phyloP scores from a whole-genome alignment of 2,888 invertebrate genomes.

The Campoplex capitator region DNA sequence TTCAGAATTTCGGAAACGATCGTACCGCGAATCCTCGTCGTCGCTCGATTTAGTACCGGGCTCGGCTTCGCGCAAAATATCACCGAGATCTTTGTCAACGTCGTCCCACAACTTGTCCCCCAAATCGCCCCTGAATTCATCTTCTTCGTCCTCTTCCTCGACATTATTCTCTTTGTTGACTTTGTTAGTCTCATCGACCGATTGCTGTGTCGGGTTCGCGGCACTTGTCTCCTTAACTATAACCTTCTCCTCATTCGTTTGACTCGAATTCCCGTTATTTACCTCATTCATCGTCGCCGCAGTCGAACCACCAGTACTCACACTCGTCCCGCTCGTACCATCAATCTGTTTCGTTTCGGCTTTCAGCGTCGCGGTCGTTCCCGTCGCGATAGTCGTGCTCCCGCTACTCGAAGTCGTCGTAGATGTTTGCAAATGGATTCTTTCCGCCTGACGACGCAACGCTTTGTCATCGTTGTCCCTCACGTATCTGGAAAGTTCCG shows the following conservation, averaged over 20 bases:
- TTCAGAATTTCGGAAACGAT: conserved; percentile 89
- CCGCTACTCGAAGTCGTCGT: conserved; percentile 74
- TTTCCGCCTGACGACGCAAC: conserved; percentile 89
- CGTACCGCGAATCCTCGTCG: conserved; percentile 89
- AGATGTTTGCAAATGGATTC: conserved; percentile 85
- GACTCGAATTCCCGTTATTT: conserved; percentile 81
- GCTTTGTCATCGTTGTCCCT: conserved; percentile 92
- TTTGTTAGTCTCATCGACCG: conserved; percentile 70
- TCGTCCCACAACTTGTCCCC: conserved; percentile 93
- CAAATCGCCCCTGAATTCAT: conserved; percentile 81
- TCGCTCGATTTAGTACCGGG: conserved; percentile 87
- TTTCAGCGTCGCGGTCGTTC: conserved; percentile 68
- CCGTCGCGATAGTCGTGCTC: conserved; percentile 71
- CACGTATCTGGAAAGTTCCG: conserved; percentile 86
- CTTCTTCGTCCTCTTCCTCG: conserved; percentile 85
- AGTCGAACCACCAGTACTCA: conserved; percentile 50
- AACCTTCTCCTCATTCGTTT: conserved; percentile 73
- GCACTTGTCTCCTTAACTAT: conserved; percentile 57
- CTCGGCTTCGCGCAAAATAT: conserved; percentile 89
- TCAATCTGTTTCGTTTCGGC: conserved; percentile 64
- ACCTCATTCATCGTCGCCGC: conserved; percentile 41
- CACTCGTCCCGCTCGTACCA: conserved; percentile 42
- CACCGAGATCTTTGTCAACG: conserved; percentile 93
- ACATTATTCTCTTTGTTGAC: conserved; percentile 72
- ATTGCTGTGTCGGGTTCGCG: conserved; percentile 81